Evolutionary conservation across 1,140 invertebrate species (phyloP).

Genomic region (Drosophila azteca): DNA sequence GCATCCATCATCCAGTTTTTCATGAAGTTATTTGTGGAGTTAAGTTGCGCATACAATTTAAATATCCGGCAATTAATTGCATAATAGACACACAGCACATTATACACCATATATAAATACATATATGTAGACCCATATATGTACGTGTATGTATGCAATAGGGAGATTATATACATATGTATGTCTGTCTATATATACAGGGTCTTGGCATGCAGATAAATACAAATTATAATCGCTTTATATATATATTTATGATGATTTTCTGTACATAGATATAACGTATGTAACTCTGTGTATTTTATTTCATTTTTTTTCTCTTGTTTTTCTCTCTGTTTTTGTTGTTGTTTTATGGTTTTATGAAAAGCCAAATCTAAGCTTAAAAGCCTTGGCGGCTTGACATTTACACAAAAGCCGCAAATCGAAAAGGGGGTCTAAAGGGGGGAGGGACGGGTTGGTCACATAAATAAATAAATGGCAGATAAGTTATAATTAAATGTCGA

Average conservation of each 20-base stretch:
- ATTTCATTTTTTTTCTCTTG: background rate
- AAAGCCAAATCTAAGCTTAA: constrained; percentile 50
- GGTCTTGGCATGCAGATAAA: constrained; percentile 7
- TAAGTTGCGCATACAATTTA: constrained; percentile 25
- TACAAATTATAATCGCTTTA: constrained; percentile 54
- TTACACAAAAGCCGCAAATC: constrained; percentile 46
- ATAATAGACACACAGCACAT: constrained; percentile 19
- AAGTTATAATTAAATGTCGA: constrained; percentile 77
- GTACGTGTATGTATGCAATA: constrained; percentile 12
- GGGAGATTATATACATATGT: constrained; percentile 2
- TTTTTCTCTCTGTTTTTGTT: background rate
- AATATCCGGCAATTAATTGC: constrained; percentile 45
- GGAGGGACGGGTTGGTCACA: background rate
- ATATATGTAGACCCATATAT: no score
- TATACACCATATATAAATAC: constrained; percentile 11
- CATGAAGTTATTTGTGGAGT: constrained; percentile 20
- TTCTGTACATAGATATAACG: constrained; percentile 5
- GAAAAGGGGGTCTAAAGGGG: background rate
- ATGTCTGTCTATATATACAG: background rate
- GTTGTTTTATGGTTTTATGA: constrained; percentile 4
- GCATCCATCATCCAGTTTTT: constrained; percentile 7
- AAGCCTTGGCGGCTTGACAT: constrained; percentile 51
- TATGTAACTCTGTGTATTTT: background rate
- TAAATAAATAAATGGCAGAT: constrained; percentile 64
- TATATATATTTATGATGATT: constrained; percentile 50